Conservation (phyloP, 2,797 vertebrate species). For the Melanogrammus aeglefinus region DNA sequence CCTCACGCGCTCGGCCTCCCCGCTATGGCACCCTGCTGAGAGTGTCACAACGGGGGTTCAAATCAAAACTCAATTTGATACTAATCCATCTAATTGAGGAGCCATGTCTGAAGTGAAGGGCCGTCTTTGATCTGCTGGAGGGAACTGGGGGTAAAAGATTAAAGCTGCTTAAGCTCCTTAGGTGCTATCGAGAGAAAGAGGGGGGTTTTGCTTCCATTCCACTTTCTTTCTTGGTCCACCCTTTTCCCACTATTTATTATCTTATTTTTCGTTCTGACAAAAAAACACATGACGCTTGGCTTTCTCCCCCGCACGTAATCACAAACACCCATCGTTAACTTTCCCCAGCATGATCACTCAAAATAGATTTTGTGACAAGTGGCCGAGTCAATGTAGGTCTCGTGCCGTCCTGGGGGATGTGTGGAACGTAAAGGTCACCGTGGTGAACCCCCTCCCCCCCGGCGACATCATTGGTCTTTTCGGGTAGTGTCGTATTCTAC, state of each 20-base stretch:
- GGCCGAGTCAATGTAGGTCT: conserved; percentile 5
- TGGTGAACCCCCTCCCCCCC: not conserved
- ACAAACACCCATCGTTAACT: not conserved
- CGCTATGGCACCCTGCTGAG: conserved; percentile 23
- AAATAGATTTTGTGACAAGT: conserved; percentile 28
- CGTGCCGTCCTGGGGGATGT: not conserved
- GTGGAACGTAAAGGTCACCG: conserved; percentile 22
- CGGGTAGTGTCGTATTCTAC: not conserved
- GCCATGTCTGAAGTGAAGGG: conserved; percentile 43
- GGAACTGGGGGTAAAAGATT: conserved; percentile 42
- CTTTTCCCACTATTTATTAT: not conserved
- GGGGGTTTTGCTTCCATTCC: conserved; percentile 27
- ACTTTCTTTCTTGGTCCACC: conserved; percentile 19
- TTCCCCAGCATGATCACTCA: conserved; percentile 9
- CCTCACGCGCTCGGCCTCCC: conserved; percentile 41
- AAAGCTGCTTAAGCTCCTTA: conserved; percentile 57
- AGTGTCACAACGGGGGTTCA: conserved; percentile 41
- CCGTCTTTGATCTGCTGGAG: conserved; percentile 58
- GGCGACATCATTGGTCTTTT: not conserved
- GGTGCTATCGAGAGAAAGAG: conserved; percentile 31
- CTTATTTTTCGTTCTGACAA: conserved; percentile 6
- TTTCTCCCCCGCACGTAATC: not conserved
- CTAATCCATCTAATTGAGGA: conserved; percentile 66
- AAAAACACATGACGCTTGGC: not conserved
- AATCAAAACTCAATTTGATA: conserved; percentile 69